Percentiles rank a stretch among this genome's conserved stretches.
These are phyloP conservation scores for Drosophila peninsularis DNA, from an alignment of 2,888 invertebrate species.

Conservation along the genomic window DNA sequence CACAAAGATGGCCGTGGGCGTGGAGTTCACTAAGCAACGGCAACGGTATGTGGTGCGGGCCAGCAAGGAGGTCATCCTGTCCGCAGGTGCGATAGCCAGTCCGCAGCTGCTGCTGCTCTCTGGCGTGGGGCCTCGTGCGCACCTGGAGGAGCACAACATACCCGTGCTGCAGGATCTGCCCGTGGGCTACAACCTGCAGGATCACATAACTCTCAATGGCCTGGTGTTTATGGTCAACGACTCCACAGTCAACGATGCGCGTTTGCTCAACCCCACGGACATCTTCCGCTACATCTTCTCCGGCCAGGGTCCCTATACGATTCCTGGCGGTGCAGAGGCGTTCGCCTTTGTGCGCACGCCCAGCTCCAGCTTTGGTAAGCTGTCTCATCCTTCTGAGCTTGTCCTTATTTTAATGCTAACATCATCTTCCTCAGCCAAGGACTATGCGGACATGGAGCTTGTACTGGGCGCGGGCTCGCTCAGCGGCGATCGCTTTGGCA, in stretches of 20 bases:
- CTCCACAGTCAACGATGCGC: constrained; percentile 88
- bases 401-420: neutral
- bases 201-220: constrained; percentile 91
- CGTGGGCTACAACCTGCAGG: constrained; percentile 93
- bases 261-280: constrained; percentile 86
- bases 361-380: constrained; percentile 84
- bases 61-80: constrained; percentile 90
- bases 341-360: constrained; percentile 90
- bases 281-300: constrained; percentile 87
- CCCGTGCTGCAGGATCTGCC: constrained; percentile 88
- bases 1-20: constrained; percentile 88
- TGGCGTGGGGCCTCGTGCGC: constrained; percentile 90
- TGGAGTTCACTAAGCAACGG: constrained; percentile 89
- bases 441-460: constrained; percentile 91
- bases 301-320: constrained; percentile 89
- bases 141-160: constrained; percentile 87
- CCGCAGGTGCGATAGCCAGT: constrained; percentile 93
- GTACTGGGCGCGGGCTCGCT: constrained; percentile 92
- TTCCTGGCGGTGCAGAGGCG: constrained; percentile 92
- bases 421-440: constrained; percentile 64
- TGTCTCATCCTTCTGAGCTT: too few species aligned
- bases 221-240: constrained; percentile 90
- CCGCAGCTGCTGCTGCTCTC: constrained; percentile 94
- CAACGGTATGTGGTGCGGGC: constrained; percentile 86
- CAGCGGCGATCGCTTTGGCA: constrained; percentile 90